Base-by-base conservation (phyloP, 2,888 invertebrate species). In the Callinectes sapidus region DNA sequence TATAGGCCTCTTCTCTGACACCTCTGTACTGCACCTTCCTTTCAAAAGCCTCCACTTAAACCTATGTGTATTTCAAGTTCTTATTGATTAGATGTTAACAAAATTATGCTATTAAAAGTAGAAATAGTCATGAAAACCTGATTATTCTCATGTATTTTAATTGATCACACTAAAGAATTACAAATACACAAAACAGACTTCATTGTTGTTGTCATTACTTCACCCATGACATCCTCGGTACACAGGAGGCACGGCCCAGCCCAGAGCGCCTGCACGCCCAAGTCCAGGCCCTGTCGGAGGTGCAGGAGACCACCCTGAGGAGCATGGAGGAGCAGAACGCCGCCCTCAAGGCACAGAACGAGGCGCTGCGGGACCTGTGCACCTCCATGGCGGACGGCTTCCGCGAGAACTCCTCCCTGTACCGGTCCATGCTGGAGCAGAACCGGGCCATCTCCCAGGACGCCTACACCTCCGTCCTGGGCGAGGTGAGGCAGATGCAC, bases 221-320 rank as follows among this genome's bases (percentile, higher is more conserved):
- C 55, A 55, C 55, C 55, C 18, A 18, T 55, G 16, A 16, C 55
- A 13, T 55, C 55, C 55, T 8, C 13, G 55, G 13, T 13, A n/a
- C n/a, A 2, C 32, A 92, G 88, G 94, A 94, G 71, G 94, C 94
- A 35, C 90, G 94, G 23, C 94, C 94, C 23, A 94, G 94, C 66
- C 94, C 93, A 23, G 94, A 94, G 42, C 93, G 94, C 35, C 88
- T 94, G 66, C 94, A 94, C 48, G 94, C 94, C n/a, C 94, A 94
- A 54, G 93, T 94, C 66, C 91, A 94, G 77, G 93, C 94, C 28
- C 61, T 94, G 28, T 92, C 94, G 14, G 92, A 92, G 54, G 91
- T 94, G 28, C 94, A 94, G 66, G 94, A 94, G 48, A 92, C 91
- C 66, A 94, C 94, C 35, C 89, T 94, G 5, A 91, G 91, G 87